Base-by-base conservation (phyloP, 2,113 vertebrate genomes). In the Penelope pileata region DNA sequence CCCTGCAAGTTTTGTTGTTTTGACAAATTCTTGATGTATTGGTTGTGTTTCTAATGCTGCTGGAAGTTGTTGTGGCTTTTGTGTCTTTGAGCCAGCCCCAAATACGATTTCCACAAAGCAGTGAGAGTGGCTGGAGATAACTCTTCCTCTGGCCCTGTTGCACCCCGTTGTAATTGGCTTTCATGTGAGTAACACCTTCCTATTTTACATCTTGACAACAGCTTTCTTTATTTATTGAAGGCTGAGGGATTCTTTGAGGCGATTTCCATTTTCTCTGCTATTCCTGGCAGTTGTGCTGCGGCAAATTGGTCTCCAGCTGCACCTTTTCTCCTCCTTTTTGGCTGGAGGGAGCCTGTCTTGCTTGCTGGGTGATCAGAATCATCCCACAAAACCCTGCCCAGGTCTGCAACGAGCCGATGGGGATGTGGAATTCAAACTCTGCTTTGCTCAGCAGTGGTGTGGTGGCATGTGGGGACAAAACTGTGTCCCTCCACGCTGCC, bases 181-280 rank as follows among this genome's bases (percentile, higher is more conserved):
- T 82, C 53, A 48, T 79, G 6, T 0, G 0, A 88, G 23, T 51
- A 72, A n/a, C 51, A 74, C 80, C 69, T 86, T 85, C 19, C 36
- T 83, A 1, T 87, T 95, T 93, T 94, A 67, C 68, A 67, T 58
- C 48, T 74, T 4, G 3, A 85, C 66, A 84, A 59, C 59, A 88
- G 62, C 81, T 70, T 86, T 53, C 54, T 29, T 82, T 85, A 54
- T 79, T 92, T 92, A 83, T 83, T 48, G 87, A 73, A 92, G 86
- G 36, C 29, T 24, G 24, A 45, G 27, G 53, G 50, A 50, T 92
- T 94, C 74, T 81, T 79, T n/a, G 32, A 42, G 70, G 81, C 13
- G 72, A 78, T 86, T 75, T 54, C 60, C 16, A 45, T 92, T 89
- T 79, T 75, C 70, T 87, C 74, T 0, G 1, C 62, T 84, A 1